Evolutionary conservation across 2,113 vertebrate genomes (phyloP).

Genomic region (Argyrosomus japonicus): DNA sequence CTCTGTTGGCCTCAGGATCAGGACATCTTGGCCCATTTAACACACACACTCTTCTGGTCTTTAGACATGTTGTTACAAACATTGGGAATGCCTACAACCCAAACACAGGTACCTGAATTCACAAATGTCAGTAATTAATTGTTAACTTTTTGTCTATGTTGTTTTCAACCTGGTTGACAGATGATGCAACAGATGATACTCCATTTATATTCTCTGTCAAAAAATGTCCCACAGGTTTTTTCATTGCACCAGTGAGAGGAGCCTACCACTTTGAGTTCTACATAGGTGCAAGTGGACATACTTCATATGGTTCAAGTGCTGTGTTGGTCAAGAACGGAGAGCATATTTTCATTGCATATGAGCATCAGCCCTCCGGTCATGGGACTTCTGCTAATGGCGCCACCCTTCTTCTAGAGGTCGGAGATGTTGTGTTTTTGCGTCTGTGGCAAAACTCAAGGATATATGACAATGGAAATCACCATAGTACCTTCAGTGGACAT

Average conservation of each 20-base stretch:
- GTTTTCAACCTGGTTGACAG: background rate
- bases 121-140: background rate
- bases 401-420: constrained; percentile 49
- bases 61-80: constrained; percentile 23
- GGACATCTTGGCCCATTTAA: constrained; percentile 13
- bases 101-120: constrained; percentile 33
- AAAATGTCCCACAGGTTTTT: constrained; percentile 44
- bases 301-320: background rate
- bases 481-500: constrained; percentile 55
- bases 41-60: constrained; percentile 16
- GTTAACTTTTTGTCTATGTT: background rate
- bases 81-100: constrained; percentile 61
- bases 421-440: constrained; percentile 57
- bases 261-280: constrained; percentile 58
- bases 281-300: background rate
- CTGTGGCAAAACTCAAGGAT: accelerated
- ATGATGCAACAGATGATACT: background rate
- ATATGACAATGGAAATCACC: background rate
- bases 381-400: background rate
- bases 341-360: background rate
- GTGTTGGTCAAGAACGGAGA: constrained; percentile 50
- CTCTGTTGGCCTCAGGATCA: background rate
- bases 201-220: background rate
- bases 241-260: constrained; percentile 61
- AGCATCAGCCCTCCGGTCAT: accelerated